Evolutionary conservation across 2,113 vertebrate genomes (phyloP), one percentile per base, ranked within the genome.

Genomic region (Danionella cerebrum): DNA sequence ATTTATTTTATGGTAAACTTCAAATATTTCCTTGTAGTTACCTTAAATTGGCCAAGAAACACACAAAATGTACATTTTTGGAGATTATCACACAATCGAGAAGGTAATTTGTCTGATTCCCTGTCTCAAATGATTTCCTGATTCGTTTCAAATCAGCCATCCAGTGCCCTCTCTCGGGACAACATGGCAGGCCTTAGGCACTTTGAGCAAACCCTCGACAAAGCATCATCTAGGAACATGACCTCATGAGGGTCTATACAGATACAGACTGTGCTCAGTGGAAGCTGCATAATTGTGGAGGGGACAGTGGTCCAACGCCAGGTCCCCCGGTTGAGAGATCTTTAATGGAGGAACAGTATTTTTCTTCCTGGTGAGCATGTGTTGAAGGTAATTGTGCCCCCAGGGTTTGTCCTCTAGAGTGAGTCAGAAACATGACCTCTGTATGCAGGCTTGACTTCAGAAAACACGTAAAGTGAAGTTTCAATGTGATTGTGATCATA

Each of bases 281-380:
- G 18, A 57, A 67, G 57, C 84, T 75, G 76, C 72, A 59, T 24
- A 75, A 70, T 75, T 73, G 76, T 84, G 72, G 74, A 72, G 76
- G 78, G 76, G 73, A 78, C 80, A 78, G 78, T 55, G 51, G 65
- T 71, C 63, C 54, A 65, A 72, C 31, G 33, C 3, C 31, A 36
- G 41, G 65, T 71, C 80, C 84, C 55, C 19, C 4, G 74, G 80
- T 84, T 74, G 55, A 78, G 74, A 86, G 83, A 80, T 85, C 85
- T 76, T 66, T 77, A 72, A 79, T 80, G 59, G 6, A 79, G 78
- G 81, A 80, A 72, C 76, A 81, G 76, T 81, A 76, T 84, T 85
- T 83, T 86, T 82, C 76, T 80, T 78, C 80, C 83, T 81, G 80
- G 80, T 71, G 82, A 84, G 76, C 82, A 82, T 79, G 84, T 81